Evolutionary conservation across 2,888 invertebrate genomes (phyloP).

Genomic region (Chesias legatella): DNA sequence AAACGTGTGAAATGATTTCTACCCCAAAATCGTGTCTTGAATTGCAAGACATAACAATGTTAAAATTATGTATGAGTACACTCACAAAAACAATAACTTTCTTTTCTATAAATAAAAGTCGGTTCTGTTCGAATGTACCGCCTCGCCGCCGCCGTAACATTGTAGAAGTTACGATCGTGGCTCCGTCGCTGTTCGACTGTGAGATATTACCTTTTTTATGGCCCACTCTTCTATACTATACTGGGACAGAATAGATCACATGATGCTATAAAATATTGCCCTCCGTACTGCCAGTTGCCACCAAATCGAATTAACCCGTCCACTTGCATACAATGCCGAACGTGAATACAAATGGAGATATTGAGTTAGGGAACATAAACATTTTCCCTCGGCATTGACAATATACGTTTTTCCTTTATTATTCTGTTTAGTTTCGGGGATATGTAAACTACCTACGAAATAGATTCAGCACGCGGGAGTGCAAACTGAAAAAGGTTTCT

Average conservation of each 20-base stretch:
- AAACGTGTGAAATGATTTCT: no score
- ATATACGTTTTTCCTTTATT: constrained; percentile 37
- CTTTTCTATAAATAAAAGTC: constrained; percentile 64
- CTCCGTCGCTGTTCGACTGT: constrained; percentile 75
- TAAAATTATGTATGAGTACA: constrained; percentile 10
- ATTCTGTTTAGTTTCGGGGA: constrained; percentile 25
- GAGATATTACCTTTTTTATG: constrained; percentile 80
- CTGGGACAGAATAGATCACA: constrained; percentile 79
- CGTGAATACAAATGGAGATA: constrained; percentile 72
- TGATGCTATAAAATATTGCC: constrained; percentile 79
- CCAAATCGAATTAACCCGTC: constrained; percentile 80
- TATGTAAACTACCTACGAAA: constrained; percentile 11
- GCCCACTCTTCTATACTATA: constrained; percentile 77
- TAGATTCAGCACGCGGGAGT: not conserved
- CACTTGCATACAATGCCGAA: constrained; percentile 77
- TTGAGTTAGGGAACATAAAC: constrained; percentile 66
- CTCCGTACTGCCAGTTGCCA: constrained; percentile 65
- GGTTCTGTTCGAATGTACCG: constrained; percentile 58
- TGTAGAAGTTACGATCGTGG: constrained; percentile 77
- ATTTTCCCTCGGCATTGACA: constrained; percentile 56
- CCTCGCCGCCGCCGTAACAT: constrained; percentile 75
- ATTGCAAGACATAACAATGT: constrained; percentile 1
- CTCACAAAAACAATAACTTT: constrained; percentile 53
- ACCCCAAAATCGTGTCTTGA: not conserved
- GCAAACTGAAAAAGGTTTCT: no score